These are phyloP conservation scores for Lepidothrix coronata DNA, from an alignment of 2,113 vertebrate genomes.

Conservation along the genomic window DNA sequence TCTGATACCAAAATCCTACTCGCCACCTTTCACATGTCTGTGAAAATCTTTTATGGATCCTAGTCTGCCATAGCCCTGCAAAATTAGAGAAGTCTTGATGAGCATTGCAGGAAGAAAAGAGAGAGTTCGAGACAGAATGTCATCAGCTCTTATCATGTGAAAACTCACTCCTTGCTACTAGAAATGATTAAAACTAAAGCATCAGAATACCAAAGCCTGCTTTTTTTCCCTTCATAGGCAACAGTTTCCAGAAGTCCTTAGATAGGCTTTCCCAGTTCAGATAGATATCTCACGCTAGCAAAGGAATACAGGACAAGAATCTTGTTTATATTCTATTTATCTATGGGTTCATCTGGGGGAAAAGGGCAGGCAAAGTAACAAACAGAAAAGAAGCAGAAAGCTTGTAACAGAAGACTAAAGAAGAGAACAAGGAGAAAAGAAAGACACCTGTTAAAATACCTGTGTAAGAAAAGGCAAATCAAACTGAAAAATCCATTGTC, in stretches of 20 bases:
- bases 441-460: neutral
- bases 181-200: neutral
- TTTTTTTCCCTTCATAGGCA: neutral
- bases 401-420: neutral
- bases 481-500: neutral
- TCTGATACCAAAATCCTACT: neutral
- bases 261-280: neutral
- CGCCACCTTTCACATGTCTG: accelerated
- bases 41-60: neutral
- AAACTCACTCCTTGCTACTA: neutral
- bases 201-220: neutral
- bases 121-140: accelerated
- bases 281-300: neutral
- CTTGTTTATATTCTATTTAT: neutral
- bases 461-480: neutral
- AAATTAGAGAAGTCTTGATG: neutral
- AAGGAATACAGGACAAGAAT: neutral
- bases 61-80: neutral
- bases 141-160: neutral
- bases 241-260: neutral
- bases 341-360: neutral
- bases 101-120: neutral
- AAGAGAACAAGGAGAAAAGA: neutral
- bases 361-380: neutral
- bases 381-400: neutral